Conservation (phyloP, 2,113 vertebrate species). For the Pimephales promelas region DNA sequence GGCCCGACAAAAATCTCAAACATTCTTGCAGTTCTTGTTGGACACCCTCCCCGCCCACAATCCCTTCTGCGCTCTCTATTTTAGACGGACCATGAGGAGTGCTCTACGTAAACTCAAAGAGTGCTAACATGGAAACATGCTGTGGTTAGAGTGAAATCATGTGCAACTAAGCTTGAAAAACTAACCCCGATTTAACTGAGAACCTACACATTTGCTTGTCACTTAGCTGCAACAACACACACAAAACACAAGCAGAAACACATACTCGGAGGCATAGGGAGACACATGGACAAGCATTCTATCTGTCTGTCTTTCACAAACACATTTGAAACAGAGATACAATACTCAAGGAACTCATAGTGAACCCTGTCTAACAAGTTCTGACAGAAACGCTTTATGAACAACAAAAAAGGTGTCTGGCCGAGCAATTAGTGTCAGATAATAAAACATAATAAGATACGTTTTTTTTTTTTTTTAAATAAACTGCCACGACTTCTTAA, state of each 20-base stretch:
- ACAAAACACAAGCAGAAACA: neutral
- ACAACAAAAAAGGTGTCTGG: constrained; percentile 40
- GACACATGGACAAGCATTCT: neutral
- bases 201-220: constrained; percentile 50
- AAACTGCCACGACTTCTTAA: neutral
- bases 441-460: constrained; percentile 8
- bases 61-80: neutral
- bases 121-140: constrained; percentile 10
- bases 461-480: neutral
- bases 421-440: constrained; percentile 22
- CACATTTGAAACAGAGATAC: constrained; percentile 32
- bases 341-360: constrained; percentile 58
- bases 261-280: constrained; percentile 34
- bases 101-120: constrained; percentile 17
- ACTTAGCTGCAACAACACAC: constrained; percentile 54
- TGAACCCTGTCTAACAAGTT: constrained; percentile 78
- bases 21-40: constrained; percentile 35
- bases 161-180: constrained; percentile 50
- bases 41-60: neutral
- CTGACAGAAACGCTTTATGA: constrained; percentile 65
- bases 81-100: constrained; percentile 1
- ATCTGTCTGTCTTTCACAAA: constrained; percentile 36
- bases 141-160: constrained; percentile 43
- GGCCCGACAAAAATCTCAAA: constrained; percentile 37
- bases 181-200: constrained; percentile 23